Evolutionary conservation across 2,888 invertebrate species (phyloP), one percentile per base, ranked within the genome.

Genomic region (Helleia helle): DNA sequence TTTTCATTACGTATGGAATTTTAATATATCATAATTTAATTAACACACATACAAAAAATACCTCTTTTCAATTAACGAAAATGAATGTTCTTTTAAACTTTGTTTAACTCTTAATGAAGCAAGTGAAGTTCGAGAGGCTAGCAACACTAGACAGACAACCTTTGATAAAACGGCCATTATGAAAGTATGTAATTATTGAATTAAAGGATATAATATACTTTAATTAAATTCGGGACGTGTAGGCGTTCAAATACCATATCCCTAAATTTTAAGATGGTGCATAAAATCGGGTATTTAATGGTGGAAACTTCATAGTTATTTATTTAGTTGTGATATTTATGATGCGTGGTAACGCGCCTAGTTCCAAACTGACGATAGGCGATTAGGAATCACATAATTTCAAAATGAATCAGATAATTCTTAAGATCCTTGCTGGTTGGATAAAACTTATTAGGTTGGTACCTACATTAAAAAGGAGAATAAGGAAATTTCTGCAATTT

Each of bases 321-420:
- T 61, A 63, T 74, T 75, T 80, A 79, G 77, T 81, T 77, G 80
- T 81, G 79, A 77, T 79, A 79, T 69, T 54, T 58, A 62, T 61
- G 58, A 53, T 59, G 48, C 47, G 57, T 48, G 60, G 55, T 49
- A 52, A 55, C 59, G 67, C 67, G 60, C 63, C 31, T 42, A 67
- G 70, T 71, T 72, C 67, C 70, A 65, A 34, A n/a, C n/a, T n/a
- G n/a, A 38, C 43, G 36, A 34, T 34, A 34, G 34, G 34, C 34
- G 34, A 11, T 9, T 31, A 8, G 34, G 22, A 5, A 13, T 22
- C 12, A n/a, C n/a, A 11, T 28, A 28, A 11, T 9, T 28, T 28
- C 12, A 22, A 34, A 11, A 22, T 34, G 9, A 12, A 17, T 34
- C 34, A n/a, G n/a, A n/a, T n/a, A n/a, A n/a, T n/a, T n/a, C n/a